Base-by-base conservation (phyloP, 2,888 invertebrate species). In the Chironomus tentans region DNA sequence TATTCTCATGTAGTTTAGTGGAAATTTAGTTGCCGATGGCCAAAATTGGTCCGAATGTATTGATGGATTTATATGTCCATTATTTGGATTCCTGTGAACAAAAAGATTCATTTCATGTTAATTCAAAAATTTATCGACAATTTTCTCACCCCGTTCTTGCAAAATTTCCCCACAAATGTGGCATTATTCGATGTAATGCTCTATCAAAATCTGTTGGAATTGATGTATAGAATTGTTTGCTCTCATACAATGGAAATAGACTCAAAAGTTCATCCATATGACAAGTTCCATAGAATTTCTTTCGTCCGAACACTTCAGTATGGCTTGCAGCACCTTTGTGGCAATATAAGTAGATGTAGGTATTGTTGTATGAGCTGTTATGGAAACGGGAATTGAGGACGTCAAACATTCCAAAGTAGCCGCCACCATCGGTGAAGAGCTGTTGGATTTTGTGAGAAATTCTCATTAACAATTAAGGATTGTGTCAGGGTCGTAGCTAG, bases 231-330 rank as follows among this genome's bases (percentile, higher is more conserved):
- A 92, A 91, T 61, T 82, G 82, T 61, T 82, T 82, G 5, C 12
- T 56, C 69, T 87, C 86, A 0, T 86, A 86, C 71, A 91, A 87
- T 0, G 92, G 91, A 81, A 94, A 94, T 10, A 94, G 82, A 81
- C 94, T 91, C 81, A 92, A 91, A 73, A 94, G 83, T 78, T 94
- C 94, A 79, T 94, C 94, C 0, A 92, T 93, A 81, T 94, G 94
- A 72, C 91, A 91, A 0, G 92, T 82, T 88, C 90, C 92, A 79
- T 91, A 90, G 81, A 90, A 87, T 75, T 86, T 86, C 22, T 85
- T 82, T 2, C 85, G 83, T 76, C 89, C 91, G 0, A 92, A 92
- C 72, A 82, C 80, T 79, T 92, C 92, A 77, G 91, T 85, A 82
- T 87, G 86, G 78, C 92, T 92, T 56, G 88, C 87, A 7, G 85